Evolutionary conservation across 2,888 invertebrate species (phyloP).

Genomic region (Crematogaster levior): DNA sequence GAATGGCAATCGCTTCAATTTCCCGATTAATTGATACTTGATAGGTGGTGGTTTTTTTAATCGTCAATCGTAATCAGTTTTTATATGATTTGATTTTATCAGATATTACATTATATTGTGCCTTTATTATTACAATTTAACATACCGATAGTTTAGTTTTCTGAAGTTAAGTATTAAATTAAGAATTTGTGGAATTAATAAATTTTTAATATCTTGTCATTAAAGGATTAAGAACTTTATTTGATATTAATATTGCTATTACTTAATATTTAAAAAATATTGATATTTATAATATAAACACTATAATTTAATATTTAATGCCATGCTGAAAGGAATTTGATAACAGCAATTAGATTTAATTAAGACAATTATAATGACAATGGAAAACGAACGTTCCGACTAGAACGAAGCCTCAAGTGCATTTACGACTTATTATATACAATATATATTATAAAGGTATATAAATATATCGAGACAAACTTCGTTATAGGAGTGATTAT

Average conservation of each 20-base stretch:
- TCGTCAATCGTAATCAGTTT: not conserved
- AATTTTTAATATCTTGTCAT: not conserved
- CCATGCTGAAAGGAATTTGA: not conserved
- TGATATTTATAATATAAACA: not conserved
- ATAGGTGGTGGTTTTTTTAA: slow-evolving; percentile 41
- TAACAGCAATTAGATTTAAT: slow-evolving; percentile 10
- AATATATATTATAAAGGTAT: slow-evolving; percentile 41
- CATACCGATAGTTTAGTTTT: not conserved
- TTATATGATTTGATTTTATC: not conserved
- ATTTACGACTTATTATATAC: slow-evolving; percentile 59
- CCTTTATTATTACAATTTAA: not conserved
- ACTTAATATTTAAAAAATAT: not conserved
- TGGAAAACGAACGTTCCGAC: slow-evolving; percentile 57
- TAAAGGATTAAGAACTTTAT: not conserved
- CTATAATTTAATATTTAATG: not conserved
- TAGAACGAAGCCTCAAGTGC: slow-evolving; percentile 67
- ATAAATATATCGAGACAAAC: slow-evolving; percentile 51
- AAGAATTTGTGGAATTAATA: not conserved
- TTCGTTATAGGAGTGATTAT: slow-evolving; percentile 40
- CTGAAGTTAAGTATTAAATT: not conserved
- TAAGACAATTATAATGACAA: slow-evolving; percentile 14
- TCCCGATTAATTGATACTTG: slow-evolving; percentile 41
- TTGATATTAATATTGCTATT: not conserved
- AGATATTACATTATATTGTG: not conserved
- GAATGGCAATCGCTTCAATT: slow-evolving; percentile 11